Evolutionary conservation across 2,888 invertebrate species (phyloP), one percentile per base, ranked within the genome.

Genomic region (Ornithoptera priamus): DNA sequence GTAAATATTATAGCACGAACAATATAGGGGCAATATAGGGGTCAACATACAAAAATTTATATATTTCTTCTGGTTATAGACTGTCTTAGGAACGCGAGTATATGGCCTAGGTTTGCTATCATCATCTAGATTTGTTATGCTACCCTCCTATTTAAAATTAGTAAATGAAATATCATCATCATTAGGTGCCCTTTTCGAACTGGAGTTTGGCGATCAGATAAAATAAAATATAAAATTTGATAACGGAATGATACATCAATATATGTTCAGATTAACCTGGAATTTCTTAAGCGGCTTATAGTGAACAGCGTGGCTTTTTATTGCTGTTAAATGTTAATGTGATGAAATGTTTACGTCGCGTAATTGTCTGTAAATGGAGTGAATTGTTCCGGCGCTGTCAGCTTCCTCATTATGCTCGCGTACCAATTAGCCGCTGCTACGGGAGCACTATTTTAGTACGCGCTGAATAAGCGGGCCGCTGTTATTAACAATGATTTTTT

Each of bases 331-430:
- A 72, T 73, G 72, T 67, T 74, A 73, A 76, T 77, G 71, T 85
- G 85, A 84, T 80, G 84, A 81, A 84, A 85, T 90, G 81, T 90
- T 89, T 86, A 87, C 85, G 80, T 80, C 75, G 82, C 78, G 77
- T 86, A 87, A 89, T 88, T 89, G 89, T 83, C 88, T 81, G 83
- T 85, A 87, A 90, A 89, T 85, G 80, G 81, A 86, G 85, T 82
- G 87, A 90, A 89, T 87, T 86, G 92, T 91, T 92, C 92, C 92
- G 91, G 87, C 82, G 84, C 80, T 82, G 90, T 86, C 88, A 85
- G 90, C 88, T 85, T 92, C 92, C 92, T 92, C 92, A 92, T 92
- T 92, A 92, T 82, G 74, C 80, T 76, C 76, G 85, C 83, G 79
- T 75, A 77, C 86, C 91, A 92, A 92, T 92, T 92, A 92, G 83